These are phyloP conservation scores for Arizona elegans DNA, from an alignment of 2,113 vertebrate species.

Conservation along the genomic window DNA sequence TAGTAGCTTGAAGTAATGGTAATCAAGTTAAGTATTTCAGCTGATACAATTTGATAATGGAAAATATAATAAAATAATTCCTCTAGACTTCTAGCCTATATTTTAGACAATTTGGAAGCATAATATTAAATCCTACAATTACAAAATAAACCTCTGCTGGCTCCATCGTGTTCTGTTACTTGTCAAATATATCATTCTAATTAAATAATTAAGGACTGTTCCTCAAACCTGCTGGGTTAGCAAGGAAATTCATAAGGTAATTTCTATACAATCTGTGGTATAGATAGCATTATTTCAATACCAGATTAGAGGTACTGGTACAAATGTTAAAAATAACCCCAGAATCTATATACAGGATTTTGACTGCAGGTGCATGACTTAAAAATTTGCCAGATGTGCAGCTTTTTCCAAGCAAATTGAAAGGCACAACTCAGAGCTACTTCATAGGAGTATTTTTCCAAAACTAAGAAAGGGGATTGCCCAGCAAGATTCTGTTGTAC, in stretches of 20 bases:
- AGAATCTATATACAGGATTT: neutral
- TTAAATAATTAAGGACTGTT: neutral
- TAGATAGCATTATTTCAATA: neutral
- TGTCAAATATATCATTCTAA: neutral
- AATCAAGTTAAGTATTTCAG: neutral
- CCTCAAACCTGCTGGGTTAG: neutral
- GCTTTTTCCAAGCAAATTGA: constrained; percentile 24
- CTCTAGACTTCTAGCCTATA: neutral
- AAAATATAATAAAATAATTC: neutral
- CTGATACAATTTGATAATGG: neutral
- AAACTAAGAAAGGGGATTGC: neutral
- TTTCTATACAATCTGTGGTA: neutral
- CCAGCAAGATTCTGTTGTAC: constrained; percentile 9
- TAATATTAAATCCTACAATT: neutral
- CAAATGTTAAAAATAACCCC: neutral
- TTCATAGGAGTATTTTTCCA: constrained; percentile 25
- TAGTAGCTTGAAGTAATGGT: neutral
- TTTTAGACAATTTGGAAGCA: neutral
- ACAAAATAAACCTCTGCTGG: neutral
- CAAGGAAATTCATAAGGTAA: neutral
- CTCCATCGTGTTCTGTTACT: neutral
- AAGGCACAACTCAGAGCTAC: constrained; percentile 32
- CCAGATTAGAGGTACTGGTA: neutral
- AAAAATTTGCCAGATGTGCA: constrained; percentile 33
- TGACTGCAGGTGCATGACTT: neutral